phyloP scores from a whole-genome alignment of 2,888 invertebrate species.

The Idaea aversata region DNA sequence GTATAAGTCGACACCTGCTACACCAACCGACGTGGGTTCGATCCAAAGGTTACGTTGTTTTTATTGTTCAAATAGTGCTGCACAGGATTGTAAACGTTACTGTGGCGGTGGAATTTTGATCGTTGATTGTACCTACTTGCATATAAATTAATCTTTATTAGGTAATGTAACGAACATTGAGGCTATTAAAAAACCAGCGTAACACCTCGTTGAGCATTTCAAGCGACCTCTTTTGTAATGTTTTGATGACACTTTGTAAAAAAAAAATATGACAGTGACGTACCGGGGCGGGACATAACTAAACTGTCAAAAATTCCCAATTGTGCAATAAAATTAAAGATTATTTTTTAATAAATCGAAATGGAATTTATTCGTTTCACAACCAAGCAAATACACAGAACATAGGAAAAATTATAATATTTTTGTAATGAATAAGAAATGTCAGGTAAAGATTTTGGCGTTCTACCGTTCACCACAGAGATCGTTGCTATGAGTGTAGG shows the following conservation, averaged over 20 bases:
- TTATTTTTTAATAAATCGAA: constrained; percentile 39
- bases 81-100: too few species aligned
- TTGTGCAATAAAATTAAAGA: constrained; percentile 41
- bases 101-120: too few species aligned
- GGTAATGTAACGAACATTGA: too few species aligned
- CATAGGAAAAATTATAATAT: constrained; percentile 32
- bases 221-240: background rate
- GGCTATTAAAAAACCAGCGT: background rate
- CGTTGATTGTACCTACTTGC: background rate
- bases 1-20: too few species aligned
- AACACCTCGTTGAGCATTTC: background rate
- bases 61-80: too few species aligned
- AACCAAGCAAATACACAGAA: constrained; percentile 35
- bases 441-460: constrained; percentile 49
- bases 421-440: constrained; percentile 59
- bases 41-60: too few species aligned
- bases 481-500: too few species aligned
- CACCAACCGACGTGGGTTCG: too few species aligned
- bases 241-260: background rate
- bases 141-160: background rate
- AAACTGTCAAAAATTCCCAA: constrained; percentile 51
- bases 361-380: constrained; percentile 49
- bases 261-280: constrained; percentile 19
- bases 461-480: too few species aligned
- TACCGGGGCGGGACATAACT: constrained; percentile 41